Evolutionary conservation across 2,888 invertebrate genomes (phyloP), one percentile per base, ranked within the genome.

Genomic region (Clitarchus hookeri): DNA sequence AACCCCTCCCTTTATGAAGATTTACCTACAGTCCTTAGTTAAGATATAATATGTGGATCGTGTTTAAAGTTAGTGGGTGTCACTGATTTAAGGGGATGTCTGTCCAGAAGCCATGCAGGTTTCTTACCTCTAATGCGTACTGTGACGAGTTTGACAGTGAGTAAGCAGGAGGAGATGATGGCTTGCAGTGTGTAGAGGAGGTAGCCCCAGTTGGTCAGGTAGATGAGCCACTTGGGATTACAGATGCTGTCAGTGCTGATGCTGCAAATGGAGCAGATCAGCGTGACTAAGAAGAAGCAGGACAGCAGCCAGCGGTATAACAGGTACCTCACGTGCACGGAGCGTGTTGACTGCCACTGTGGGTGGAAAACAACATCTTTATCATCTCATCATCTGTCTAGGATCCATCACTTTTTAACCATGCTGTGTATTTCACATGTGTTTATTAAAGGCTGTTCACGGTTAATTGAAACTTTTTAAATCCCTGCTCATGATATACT

Each of bases 121-220:
- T 27, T 23, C 84, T 84, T 26, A 87, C 87, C 87, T 48, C 78
- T 53, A n/a, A 26, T 44, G 25, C 86, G 84, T 54, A 85, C 86
- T 53, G 26, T 65, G 16, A 85, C 27, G 19, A 87, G 85, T 44
- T 77, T 77, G 89, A 86, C 89, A 54, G 92, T 92, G 0, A 94
- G 93, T 0, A 94, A 91, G 1, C 91, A 90, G 0, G 93, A 91
- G 0, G 93, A 94, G 0, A 95, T 89, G 0, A 93, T 90, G 0
- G 95, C 92, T 89, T 96, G 95, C 3, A 93, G 86, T 0, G 92
- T 91, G 87, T 95, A 94, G 83, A 94, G 88, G 16, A 93, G 90
- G 89, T 94, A 93, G 77, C 95, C 95, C 95, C 96, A 96, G 91
- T 96, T 95, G 19, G 96, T 96, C 89, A 96, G 93, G 90, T 95